Percentiles rank a stretch among this genome's conserved stretches.
Evolutionary conservation across 2,888 invertebrate species (phyloP).

Genomic region (Myopa tessellatipennis): DNA sequence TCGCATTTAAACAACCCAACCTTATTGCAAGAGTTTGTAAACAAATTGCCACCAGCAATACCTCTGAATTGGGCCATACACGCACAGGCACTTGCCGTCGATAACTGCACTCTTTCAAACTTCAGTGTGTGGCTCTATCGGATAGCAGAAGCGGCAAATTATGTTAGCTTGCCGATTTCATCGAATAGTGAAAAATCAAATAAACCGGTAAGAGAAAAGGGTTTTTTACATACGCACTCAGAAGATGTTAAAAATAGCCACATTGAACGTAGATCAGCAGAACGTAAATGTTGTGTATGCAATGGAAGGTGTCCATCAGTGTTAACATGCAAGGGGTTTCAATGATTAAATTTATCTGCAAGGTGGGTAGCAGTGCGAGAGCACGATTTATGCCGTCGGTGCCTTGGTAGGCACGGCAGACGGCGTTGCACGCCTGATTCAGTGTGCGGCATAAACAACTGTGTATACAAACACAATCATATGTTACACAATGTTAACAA

Average conservation of each 20-base stretch:
- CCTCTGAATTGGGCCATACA: no score
- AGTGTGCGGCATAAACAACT: no score
- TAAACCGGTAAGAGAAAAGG: slow-evolving; percentile 39
- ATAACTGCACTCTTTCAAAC: slow-evolving; percentile 16
- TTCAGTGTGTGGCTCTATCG: slow-evolving; percentile 37
- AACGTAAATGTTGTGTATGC: slow-evolving; percentile 35
- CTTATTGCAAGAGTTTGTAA: slow-evolving; percentile 9
- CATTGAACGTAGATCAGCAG: not conserved
- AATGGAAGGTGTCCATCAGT: slow-evolving; percentile 24
- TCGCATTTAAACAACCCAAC: slow-evolving; percentile 44
- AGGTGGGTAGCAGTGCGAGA: slow-evolving; percentile 34
- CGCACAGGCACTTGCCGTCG: not conserved
- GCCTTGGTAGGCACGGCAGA: no score
- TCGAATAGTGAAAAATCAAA: slow-evolving; percentile 11
- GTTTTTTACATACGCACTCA: slow-evolving; percentile 20
- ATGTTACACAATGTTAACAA: slow-evolving; percentile 37
- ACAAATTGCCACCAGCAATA: no score
- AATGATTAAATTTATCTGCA: slow-evolving; percentile 21
- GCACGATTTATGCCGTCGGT: slow-evolving; percentile 33
- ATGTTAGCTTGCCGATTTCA: slow-evolving; percentile 31
- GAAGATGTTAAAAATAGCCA: not conserved
- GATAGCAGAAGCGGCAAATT: slow-evolving; percentile 40
- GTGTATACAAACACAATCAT: not conserved
- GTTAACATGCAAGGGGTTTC: slow-evolving; percentile 4
- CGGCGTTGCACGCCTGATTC: no score